Evolutionary conservation across 1,140 invertebrate genomes (phyloP), one percentile per base, ranked within the genome.

Genomic region (Melitaea cinxia): DNA sequence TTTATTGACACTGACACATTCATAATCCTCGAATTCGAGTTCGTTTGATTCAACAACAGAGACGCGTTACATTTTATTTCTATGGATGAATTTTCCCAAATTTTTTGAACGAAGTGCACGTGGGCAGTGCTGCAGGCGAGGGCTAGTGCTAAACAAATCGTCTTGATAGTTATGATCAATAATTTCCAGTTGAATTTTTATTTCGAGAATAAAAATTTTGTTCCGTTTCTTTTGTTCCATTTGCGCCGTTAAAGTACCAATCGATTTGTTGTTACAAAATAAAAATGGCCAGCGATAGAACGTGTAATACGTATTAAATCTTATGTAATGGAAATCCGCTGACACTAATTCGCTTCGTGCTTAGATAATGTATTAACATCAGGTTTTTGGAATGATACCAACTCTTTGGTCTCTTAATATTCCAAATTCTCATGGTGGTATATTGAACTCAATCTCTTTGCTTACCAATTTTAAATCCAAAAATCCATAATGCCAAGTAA

Each of bases 341-440:
- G 42, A 24, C 42, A 24, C 47, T 28, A 42, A 42, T 24, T 58
- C 17, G 24, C 49, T 21, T 14, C 49, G 49, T 49, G 26, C 17
- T 49, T 58, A 49, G 56, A 37, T 58, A 58, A 58, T 57, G 55
- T 57, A 57, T 57, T 47, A 57, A 42, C 54, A 42, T 57, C 23
- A 49, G 42, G 37, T 33, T 58, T 58, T 58, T 58, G 56, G 56
- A 58, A 58, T 30, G 39, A 58, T 58, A 58, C 56, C 56, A 58
- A 58, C 14, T 47, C 28, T 58, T 45, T 33, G 42, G 42, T 49
- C 42, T 26, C 56, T 49, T 58, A 45, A 58, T 58, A 58, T 58
- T 58, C 15, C 56, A 23, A 58, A 47, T 58, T 58, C 56, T 58
- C 56, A 58, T 37, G 56, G 39, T 47, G 42, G 42, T 7, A 49